These are phyloP conservation scores for Henicopernis longicauda DNA, from an alignment of 2,113 vertebrate genomes.

Conservation along the genomic window DNA sequence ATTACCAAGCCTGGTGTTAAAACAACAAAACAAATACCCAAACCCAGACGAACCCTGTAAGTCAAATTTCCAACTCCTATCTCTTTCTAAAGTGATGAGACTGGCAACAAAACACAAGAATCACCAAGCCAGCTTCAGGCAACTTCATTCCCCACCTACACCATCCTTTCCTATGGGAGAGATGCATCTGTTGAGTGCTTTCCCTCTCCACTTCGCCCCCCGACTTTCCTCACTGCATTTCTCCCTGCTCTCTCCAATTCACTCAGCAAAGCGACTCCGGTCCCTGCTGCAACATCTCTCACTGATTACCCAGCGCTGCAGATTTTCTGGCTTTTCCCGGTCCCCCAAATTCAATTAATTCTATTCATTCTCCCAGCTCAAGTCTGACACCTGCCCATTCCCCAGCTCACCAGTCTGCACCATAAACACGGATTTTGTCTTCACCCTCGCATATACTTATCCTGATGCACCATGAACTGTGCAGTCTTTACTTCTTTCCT, in stretches of 20 bases:
- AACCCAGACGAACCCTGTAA: not conserved
- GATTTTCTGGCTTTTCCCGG: not conserved
- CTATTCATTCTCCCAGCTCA: not conserved
- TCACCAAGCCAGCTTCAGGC: not conserved
- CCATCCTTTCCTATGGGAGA: not conserved
- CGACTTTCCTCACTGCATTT: not conserved
- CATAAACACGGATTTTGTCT: not conserved
- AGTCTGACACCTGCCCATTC: not conserved
- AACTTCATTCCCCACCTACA: not conserved
- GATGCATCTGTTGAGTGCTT: not conserved
- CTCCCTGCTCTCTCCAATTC: not conserved
- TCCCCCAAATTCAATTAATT: not conserved
- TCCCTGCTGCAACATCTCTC: not conserved
- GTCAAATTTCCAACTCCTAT: not conserved
- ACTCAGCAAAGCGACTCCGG: not conserved
- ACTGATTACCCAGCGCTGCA: not conserved
- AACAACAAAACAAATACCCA: not conserved
- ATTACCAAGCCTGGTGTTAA: not conserved
- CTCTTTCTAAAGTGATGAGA: not conserved
- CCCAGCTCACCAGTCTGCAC: not conserved
- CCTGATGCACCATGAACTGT: not conserved
- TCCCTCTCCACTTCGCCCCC: not conserved
- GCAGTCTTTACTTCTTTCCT: not conserved
- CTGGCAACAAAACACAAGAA: not conserved
- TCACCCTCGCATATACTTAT: not conserved